Conservation (phyloP, 2,797 vertebrate genomes). For the Prionace glauca region DNA sequence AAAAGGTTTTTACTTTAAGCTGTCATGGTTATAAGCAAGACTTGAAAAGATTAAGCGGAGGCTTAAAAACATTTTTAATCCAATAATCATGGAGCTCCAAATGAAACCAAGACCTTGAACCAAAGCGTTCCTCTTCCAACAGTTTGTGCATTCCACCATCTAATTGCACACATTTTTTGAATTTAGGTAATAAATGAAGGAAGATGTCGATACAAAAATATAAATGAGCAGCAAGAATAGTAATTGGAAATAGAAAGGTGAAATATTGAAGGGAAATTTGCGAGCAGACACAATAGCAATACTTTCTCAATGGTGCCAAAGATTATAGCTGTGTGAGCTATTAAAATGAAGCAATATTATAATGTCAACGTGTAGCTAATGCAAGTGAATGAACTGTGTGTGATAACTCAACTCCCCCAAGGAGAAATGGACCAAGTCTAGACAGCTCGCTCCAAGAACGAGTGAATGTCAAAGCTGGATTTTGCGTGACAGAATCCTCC, state of each 20-base stretch:
- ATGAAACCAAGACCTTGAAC: not conserved
- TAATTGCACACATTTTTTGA: not conserved
- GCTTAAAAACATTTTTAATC: not conserved
- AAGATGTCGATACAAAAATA: not conserved
- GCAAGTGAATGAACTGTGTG: not conserved
- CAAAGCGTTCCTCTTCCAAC: not conserved
- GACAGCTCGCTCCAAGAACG: not conserved
- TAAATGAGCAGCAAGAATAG: not conserved
- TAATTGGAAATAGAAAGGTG: not conserved
- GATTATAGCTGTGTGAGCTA: not conserved
- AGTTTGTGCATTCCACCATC: not conserved
- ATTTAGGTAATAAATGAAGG: not conserved
- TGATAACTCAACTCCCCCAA: not conserved
- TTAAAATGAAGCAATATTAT: slow-evolving; percentile 12
- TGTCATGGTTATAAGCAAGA: not conserved
- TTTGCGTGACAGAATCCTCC: not conserved
- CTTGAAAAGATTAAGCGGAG: not conserved
- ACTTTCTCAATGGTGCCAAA: not conserved
- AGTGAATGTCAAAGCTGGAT: slow-evolving; percentile 3
- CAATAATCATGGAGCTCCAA: not conserved
- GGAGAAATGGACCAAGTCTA: slow-evolving; percentile 28
- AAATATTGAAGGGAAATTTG: not conserved
- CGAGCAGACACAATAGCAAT: not conserved
- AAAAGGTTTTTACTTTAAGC: not conserved
- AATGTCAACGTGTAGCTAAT: not conserved